Evolutionary conservation across 1,140 invertebrate species (phyloP).

Genomic region (Probaryconus sp.): DNA sequence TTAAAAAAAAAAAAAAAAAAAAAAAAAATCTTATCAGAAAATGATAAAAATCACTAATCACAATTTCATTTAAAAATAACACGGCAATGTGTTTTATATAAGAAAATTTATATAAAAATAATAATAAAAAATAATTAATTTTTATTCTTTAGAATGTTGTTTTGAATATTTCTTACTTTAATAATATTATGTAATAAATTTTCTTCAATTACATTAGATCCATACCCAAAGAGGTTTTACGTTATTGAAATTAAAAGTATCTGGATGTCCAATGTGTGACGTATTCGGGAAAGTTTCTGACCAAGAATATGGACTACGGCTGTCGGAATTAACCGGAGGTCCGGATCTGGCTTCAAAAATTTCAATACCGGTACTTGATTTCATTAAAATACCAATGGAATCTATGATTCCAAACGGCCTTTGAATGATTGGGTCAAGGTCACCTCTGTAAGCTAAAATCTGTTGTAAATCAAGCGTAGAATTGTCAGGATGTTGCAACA

Average conservation of each 20-base stretch:
- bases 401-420: constrained; percentile 73
- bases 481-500: neutral
- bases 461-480: constrained; percentile 13
- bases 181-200: constrained; percentile 24
- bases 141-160: too few species aligned
- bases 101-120: too few species aligned
- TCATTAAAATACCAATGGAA: constrained; percentile 65
- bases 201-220: constrained; percentile 61
- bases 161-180: too few species aligned
- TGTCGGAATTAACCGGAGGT: constrained; percentile 55
- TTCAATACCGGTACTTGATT: constrained; percentile 54
- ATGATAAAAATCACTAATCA: too few species aligned
- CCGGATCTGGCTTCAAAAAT: constrained; percentile 70
- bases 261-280: constrained; percentile 87
- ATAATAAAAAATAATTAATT: too few species aligned
- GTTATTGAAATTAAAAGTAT: constrained; percentile 85
- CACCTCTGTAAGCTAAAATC: constrained; percentile 66
- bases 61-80: too few species aligned
- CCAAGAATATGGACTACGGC: constrained; percentile 84
- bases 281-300: constrained; percentile 80
- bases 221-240: constrained; percentile 79
- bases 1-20: too few species aligned
- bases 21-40: too few species aligned
- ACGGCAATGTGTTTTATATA: too few species aligned
- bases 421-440: constrained; percentile 54